A percentile compares a stretch with the other conserved stretches of the same genome.
These are phyloP conservation scores for Polyommatus iphigenia DNA, from an alignment of 2,888 invertebrate species.

Conservation along the genomic window DNA sequence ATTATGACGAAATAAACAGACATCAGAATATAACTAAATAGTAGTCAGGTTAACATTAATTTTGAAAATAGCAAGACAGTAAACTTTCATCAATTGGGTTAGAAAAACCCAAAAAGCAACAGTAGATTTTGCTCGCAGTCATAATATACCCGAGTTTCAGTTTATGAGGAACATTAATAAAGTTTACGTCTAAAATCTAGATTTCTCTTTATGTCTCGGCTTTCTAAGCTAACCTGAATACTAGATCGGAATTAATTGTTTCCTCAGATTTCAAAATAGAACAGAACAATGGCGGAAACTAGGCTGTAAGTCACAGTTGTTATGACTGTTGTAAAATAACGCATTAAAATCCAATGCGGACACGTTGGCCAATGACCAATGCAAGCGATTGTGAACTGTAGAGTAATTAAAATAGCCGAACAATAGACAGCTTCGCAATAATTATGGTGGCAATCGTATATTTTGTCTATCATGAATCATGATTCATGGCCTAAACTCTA, in stretches of 20 bases:
- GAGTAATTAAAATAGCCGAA: not conserved
- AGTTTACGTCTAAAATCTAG: constrained; percentile 51
- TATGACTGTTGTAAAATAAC: not conserved
- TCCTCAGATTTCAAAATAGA: constrained; percentile 44
- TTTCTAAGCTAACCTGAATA: constrained; percentile 52
- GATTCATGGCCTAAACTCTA: too few species aligned
- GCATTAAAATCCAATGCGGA: not conserved
- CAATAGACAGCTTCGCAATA: too few species aligned
- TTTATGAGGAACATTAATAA: constrained; percentile 46
- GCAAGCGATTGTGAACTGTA: not conserved
- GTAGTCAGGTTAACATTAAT: not conserved
- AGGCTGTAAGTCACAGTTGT: constrained; percentile 1
- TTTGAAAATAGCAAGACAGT: too few species aligned
- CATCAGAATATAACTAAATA: not conserved
- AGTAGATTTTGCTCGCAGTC: not conserved
- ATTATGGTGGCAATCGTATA: too few species aligned
- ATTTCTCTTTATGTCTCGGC: constrained; percentile 48
- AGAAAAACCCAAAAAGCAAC: not conserved
- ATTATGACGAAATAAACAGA: too few species aligned
- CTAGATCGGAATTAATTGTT: constrained; percentile 44
- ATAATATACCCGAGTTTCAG: constrained; percentile 33
- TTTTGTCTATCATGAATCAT: too few species aligned
- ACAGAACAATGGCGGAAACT: constrained; percentile 26
- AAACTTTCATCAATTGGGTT: not conserved
- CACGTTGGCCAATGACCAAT: not conserved